Percentiles rank a stretch among this genome's conserved stretches.
phyloP scores from a whole-genome alignment of 1,140 invertebrate genomes.

The Piezodorus guildinii region DNA sequence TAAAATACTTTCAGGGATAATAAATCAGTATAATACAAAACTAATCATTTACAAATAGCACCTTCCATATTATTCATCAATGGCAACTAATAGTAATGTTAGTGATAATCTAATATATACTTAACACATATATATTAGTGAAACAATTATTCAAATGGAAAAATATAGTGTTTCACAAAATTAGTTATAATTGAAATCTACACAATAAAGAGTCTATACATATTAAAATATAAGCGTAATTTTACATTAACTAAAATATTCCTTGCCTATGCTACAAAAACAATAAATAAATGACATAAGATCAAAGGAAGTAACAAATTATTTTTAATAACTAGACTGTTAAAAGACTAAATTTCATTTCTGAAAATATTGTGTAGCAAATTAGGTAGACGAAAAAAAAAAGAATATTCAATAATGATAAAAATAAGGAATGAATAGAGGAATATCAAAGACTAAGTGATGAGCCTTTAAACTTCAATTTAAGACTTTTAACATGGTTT shows the following conservation, averaged over 20 bases:
- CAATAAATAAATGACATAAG: not conserved
- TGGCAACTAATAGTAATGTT: slow-evolving; percentile 4
- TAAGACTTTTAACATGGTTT: too few relatives aligned
- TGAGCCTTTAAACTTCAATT: too few relatives aligned
- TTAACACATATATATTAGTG: not conserved
- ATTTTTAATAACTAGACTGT: too few relatives aligned
- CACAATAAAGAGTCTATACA: not conserved
- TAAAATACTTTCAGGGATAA: not conserved
- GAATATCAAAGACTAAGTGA: too few relatives aligned
- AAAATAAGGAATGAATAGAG: too few relatives aligned
- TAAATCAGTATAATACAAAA: slow-evolving; percentile 6
- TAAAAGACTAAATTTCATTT: too few relatives aligned
- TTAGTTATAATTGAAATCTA: not conserved
- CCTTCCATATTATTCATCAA: slow-evolving; percentile 2
- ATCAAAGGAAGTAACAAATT: not conserved
- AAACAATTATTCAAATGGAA: slow-evolving; percentile 7
- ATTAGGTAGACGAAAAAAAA: too few relatives aligned
- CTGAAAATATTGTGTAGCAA: too few relatives aligned
- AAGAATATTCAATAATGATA: too few relatives aligned
- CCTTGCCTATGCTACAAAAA: too few relatives aligned
- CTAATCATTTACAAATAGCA: slow-evolving; percentile 15
- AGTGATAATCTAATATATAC: not conserved
- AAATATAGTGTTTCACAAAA: slow-evolving; percentile 13
- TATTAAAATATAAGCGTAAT: slow-evolving; percentile 14
- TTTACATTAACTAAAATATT: not conserved